phyloP scores from a whole-genome alignment of 2,888 invertebrate species.

The Scotopteryx bipunctaria region DNA sequence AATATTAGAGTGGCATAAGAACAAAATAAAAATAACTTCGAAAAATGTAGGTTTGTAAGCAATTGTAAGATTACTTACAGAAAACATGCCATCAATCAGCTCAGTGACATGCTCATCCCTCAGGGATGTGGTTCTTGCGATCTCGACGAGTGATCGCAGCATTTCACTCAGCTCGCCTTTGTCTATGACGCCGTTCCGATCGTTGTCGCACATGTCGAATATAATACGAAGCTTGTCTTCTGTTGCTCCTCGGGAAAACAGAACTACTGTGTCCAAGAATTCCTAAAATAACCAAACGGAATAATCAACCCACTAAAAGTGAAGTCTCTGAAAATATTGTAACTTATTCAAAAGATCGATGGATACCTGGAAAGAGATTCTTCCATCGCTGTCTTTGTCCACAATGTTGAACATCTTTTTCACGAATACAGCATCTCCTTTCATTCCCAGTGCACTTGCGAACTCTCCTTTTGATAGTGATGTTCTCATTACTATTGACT shows the following conservation, averaged over 20 bases:
- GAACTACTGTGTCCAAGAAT: slow-evolving; percentile 95
- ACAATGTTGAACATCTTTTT: slow-evolving; percentile 99
- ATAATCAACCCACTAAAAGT: too few species aligned
- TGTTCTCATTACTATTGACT: slow-evolving; percentile 95
- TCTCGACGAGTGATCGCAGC: slow-evolving; percentile 95
- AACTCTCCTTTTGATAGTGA: slow-evolving; percentile 96
- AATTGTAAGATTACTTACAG: slow-evolving; percentile 71
- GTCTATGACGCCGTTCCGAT: slow-evolving; percentile 96
- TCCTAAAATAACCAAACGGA: too few species aligned
- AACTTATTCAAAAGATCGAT: too few species aligned
- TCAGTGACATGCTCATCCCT: slow-evolving; percentile 96
- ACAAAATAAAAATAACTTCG: too few species aligned
- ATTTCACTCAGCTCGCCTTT: slow-evolving; percentile 96
- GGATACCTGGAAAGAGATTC: slow-evolving; percentile 94
- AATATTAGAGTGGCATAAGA: too few species aligned
- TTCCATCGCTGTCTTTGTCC: slow-evolving; percentile 96
- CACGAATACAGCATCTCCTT: slow-evolving; percentile 96
- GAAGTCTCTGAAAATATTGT: too few species aligned
- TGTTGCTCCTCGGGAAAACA: slow-evolving; percentile 95
- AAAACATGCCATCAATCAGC: slow-evolving; percentile 97
- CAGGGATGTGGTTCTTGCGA: slow-evolving; percentile 94
- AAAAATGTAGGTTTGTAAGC: too few species aligned
- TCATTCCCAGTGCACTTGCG: slow-evolving; percentile 97
- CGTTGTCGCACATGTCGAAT: slow-evolving; percentile 98
- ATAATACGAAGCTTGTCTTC: slow-evolving; percentile 97